Evolutionary conservation across 2,113 vertebrate genomes (phyloP).

Genomic region (Nestor notabilis): DNA sequence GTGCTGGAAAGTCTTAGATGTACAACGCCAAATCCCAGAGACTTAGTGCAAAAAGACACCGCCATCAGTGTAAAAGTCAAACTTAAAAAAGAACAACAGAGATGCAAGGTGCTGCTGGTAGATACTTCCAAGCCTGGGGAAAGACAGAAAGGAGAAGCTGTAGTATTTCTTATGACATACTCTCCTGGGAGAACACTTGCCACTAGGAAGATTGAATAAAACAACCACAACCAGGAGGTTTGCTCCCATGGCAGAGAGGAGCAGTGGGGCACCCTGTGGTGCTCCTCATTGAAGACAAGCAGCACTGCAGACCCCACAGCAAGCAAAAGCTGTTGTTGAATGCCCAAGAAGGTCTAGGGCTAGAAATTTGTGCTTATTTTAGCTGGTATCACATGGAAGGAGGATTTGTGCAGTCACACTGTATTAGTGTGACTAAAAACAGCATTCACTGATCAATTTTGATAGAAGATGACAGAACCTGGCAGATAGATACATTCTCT

Average conservation of each 20-base stretch:
- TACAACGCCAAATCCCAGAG: neutral
- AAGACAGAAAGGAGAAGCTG: neutral
- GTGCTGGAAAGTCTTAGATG: neutral
- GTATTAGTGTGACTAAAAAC: neutral
- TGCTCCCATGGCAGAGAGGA: rapidly evolving
- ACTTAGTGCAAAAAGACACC: neutral
- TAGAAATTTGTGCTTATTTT: neutral
- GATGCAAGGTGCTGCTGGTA: neutral
- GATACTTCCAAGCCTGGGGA: neutral
- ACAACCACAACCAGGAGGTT: neutral
- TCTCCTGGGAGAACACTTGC: neutral
- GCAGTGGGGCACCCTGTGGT: too few species aligned
- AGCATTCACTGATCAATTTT: neutral
- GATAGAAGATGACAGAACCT: neutral
- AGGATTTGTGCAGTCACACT: neutral
- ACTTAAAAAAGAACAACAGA: neutral
- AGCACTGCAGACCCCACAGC: neutral
- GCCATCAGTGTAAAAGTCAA: neutral
- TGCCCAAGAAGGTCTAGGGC: neutral
- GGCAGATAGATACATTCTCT: neutral
- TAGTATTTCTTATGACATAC: neutral
- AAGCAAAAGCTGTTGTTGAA: neutral
- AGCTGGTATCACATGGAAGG: neutral
- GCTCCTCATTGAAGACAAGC: neutral
- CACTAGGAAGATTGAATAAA: neutral